Evolutionary conservation across 2,888 invertebrate genomes (phyloP), one percentile per base, ranked within the genome.

Genomic region (Acrocera orbiculus): DNA sequence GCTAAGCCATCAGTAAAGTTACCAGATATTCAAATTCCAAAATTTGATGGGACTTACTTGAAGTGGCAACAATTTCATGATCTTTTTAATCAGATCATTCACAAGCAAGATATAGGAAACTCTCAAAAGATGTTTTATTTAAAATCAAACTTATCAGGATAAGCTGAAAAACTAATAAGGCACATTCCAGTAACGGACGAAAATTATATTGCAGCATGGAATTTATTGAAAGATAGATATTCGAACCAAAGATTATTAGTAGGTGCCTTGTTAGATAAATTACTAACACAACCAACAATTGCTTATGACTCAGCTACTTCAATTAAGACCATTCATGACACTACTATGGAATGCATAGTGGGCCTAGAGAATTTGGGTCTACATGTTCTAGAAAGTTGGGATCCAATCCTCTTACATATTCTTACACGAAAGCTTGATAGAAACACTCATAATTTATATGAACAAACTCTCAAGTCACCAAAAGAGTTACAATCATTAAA

Each of bases 401-500:
- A 24, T 16, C 17, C 25, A 5, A 11, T 30, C 4, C 10, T 23
- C 13, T 11, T 23, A 4, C 30, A 34, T 14, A 11, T 34, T 8
- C 11, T 30, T 4, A 17, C 27, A 2, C 29, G 25, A 17, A 34
- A 34, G n/a, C 22, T 35, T 10, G 35, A 35, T 27, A 16, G 27
- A 27, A 5, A 27, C 14, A 27, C 16, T 8, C 31, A 31, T 15
- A 16, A 11, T 4, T 14, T 32, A 9, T 32, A 28, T 11, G 32
- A 36, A 17, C 36, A 30, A 23, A 32, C 32, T 2, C 27, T 36
- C 9, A 7, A 36, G 16, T 32, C 26, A 22, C 32, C 32, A 16
- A 22, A 19, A 22, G 32, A 36, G 3, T 16, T 36, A 13, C 28
- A 27, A 13, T 14, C 32, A n/a, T 11, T 32, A 11, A 20, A 13